These are phyloP conservation scores for Gasterosteus aculeatus DNA, from an alignment of 2,113 vertebrate species.

Conservation along the genomic window DNA sequence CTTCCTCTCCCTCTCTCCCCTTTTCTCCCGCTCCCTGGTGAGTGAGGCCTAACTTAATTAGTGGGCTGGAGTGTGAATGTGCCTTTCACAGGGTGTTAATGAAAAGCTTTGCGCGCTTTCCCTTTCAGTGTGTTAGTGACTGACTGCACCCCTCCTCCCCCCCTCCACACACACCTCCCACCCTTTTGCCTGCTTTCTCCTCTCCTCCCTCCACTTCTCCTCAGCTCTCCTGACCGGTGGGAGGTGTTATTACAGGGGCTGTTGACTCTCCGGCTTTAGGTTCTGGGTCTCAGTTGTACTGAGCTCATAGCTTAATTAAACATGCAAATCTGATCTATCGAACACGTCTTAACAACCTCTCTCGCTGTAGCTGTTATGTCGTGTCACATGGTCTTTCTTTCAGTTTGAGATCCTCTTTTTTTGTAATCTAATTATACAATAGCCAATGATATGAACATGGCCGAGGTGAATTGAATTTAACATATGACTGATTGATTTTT, in stretches of 20 bases:
- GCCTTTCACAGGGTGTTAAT: constrained; percentile 94
- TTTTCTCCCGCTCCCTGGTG: constrained; percentile 82
- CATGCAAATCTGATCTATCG: constrained; percentile 83
- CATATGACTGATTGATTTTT: constrained; percentile 53
- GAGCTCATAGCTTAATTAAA: constrained; percentile 86
- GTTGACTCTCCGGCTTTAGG: constrained; percentile 89
- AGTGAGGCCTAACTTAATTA: constrained; percentile 91
- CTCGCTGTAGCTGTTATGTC: constrained; percentile 69
- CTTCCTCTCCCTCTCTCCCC: constrained; percentile 43
- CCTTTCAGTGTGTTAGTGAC: constrained; percentile 83
- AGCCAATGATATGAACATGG: constrained; percentile 54
- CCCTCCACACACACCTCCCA: constrained; percentile 16
- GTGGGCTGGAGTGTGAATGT: constrained; percentile 88
- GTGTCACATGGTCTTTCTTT: constrained; percentile 69
- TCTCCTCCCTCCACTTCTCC: constrained; percentile 57
- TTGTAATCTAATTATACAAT: constrained; percentile 60
- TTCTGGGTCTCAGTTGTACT: constrained; percentile 79
- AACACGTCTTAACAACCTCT: constrained; percentile 77
- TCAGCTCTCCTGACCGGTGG: constrained; percentile 75
- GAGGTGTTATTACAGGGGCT: constrained; percentile 84
- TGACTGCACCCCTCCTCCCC: constrained; percentile 72
- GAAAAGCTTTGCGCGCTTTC: constrained; percentile 89
- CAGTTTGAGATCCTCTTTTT: constrained; percentile 43
- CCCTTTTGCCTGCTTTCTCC: constrained; percentile 61
- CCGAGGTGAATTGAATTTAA: constrained; percentile 60